Base-by-base conservation (phyloP, 2,797 vertebrate species). In the Poecilia velifera region DNA sequence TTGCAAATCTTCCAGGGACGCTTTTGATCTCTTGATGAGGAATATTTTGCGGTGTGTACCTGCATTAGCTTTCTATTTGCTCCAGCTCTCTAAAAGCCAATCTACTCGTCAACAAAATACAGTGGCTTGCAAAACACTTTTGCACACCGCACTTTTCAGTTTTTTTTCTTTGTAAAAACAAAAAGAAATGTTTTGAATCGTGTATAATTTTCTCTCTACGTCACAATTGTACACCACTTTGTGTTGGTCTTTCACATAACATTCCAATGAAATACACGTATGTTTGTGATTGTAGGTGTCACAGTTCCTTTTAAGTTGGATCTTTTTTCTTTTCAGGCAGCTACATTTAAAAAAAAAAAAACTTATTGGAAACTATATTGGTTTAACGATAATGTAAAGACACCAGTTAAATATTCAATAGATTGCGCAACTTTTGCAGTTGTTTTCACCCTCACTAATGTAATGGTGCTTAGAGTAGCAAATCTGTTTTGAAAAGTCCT, bases 21-120 rank as follows among this genome's bases (percentile, higher is more conserved):
- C 98, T 1, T 98, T 99, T 94, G 97, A 96, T 87, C 94, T 99
- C 85, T 93, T 99, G 84, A 99, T 99, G 97, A 96, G 98, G 92
- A 99, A 99, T 46, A 93, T 98, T 83, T 88, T 99, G 86, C 97
- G 98, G 98, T 99, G 95, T 95, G 70, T 71, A 87, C 62, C 12
- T 14, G 39, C 49, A 4, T 72, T 49, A 1, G 4, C 25, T 59
- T 16, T 45, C 25, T 41, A 25, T 41, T 25, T 51, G 3, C 10
- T 73, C 34, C 47, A 53, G 34, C n/a, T 57, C 22, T 9, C 36
- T 68, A 41, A 41, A 68, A 6, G 22, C 20, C 64, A 68, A 10
- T 13, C 14, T 6, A 43, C 39, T 13, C 6, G 25, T 43, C 41
- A 71, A n/a, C 68, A 71, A 71, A 70, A 39, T 66, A 22, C 13